These are phyloP conservation scores for Eretmodus cyanostictus DNA, from an alignment of 2,113 vertebrate species.

Conservation along the genomic window DNA sequence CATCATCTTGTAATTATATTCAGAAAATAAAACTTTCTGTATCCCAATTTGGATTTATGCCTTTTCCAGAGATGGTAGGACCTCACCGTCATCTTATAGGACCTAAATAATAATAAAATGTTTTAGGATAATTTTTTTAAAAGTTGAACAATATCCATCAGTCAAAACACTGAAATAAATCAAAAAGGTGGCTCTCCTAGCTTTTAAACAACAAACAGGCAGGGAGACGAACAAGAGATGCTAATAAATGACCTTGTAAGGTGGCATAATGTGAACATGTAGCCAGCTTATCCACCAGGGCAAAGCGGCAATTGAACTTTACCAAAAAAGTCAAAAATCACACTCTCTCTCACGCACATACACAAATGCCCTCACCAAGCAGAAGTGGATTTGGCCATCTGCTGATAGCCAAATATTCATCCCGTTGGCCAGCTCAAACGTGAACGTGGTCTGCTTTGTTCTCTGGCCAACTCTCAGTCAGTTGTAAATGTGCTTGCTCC, in stretches of 20 bases:
- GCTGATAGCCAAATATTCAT: not conserved
- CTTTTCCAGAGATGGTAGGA: not conserved
- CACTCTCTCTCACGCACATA: not conserved
- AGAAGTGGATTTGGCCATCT: not conserved
- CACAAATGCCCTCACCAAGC: not conserved
- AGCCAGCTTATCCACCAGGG: not conserved
- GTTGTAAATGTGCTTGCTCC: not conserved
- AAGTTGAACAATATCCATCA: not conserved
- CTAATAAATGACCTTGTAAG: not conserved
- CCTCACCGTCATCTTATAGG: not conserved
- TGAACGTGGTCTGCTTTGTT: not conserved
- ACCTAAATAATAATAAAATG: not conserved
- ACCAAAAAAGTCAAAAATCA: not conserved
- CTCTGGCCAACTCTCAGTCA: not conserved
- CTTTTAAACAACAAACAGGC: not conserved
- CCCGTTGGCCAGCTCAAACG: rapidly evolving
- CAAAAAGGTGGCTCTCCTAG: rapidly evolving
- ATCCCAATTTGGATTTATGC: not conserved
- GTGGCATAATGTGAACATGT: not conserved
- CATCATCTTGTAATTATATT: not conserved
- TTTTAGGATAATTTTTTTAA: not conserved
- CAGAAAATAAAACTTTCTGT: not conserved
- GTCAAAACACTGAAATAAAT: not conserved
- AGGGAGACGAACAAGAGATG: not conserved
- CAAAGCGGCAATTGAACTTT: not conserved